A percentile compares a stretch with the other conserved stretches of the same genome.
phyloP scores from a whole-genome alignment of 2,113 vertebrate species.

The Nibea albiflora region DNA sequence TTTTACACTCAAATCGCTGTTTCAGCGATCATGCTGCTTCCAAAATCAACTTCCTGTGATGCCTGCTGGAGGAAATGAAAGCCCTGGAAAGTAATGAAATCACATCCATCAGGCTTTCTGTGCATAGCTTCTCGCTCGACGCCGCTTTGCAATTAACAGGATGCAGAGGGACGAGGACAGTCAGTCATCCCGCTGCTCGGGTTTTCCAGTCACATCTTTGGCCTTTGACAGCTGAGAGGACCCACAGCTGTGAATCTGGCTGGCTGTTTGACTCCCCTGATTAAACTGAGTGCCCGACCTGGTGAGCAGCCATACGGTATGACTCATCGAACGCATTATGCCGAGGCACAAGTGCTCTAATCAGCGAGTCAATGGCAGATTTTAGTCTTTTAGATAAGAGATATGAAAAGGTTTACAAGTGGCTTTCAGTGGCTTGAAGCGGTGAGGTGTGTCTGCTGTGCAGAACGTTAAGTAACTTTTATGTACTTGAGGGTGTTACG shows the following conservation, averaged over 20 bases:
- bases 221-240: slow-evolving; percentile 36
- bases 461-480: not conserved
- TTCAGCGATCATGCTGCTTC: not conserved
- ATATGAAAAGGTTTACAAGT: slow-evolving; percentile 46
- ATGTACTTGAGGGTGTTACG: not conserved
- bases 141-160: not conserved
- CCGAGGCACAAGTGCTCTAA: slow-evolving; percentile 27
- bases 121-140: not conserved
- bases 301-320: not conserved
- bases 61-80: slow-evolving; percentile 53
- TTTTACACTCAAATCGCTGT: slow-evolving; percentile 1
- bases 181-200: not conserved
- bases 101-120: slow-evolving; percentile 9
- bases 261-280: slow-evolving; percentile 17
- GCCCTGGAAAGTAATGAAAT: slow-evolving; percentile 31
- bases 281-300: not conserved
- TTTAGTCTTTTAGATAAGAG: slow-evolving; percentile 38
- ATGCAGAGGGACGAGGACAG: not conserved
- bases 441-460: slow-evolving; percentile 1
- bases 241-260: slow-evolving; percentile 12
- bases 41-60: slow-evolving; percentile 48
- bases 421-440: slow-evolving; percentile 28
- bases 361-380: slow-evolving; percentile 29
- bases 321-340: slow-evolving; percentile 35
- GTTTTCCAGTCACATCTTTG: slow-evolving; percentile 26